Percentiles rank a stretch among this genome's conserved stretches.
phyloP scores from a whole-genome alignment of 2,797 vertebrate genomes.

The Acrocephalus scirpaceus region DNA sequence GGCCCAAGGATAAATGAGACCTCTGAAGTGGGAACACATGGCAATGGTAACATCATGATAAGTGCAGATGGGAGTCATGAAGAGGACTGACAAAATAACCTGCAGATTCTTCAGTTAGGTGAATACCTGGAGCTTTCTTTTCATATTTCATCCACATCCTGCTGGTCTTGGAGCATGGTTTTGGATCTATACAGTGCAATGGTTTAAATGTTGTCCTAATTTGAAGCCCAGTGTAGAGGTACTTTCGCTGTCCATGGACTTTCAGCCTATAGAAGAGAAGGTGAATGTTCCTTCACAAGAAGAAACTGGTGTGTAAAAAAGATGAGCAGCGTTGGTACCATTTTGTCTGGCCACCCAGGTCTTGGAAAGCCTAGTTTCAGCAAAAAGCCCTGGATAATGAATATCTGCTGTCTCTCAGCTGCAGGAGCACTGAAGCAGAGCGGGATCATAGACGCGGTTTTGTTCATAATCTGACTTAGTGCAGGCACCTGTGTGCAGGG shows the following conservation, averaged over 20 bases:
- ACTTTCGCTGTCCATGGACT: neutral
- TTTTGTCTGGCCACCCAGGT: neutral
- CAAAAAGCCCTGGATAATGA: neutral
- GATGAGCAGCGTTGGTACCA: neutral
- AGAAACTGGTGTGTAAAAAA: neutral
- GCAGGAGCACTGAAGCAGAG: neutral
- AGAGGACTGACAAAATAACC: neutral
- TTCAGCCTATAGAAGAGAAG: neutral
- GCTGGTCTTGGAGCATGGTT: neutral
- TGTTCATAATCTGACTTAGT: neutral
- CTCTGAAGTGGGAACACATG: neutral
- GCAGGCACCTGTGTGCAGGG: neutral
- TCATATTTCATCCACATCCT: neutral
- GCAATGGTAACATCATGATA: neutral
- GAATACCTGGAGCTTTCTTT: neutral
- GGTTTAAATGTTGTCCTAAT: neutral
- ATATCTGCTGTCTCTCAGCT: neutral
- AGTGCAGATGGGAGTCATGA: accelerated
- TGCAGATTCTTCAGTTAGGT: neutral
- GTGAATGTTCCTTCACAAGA: neutral
- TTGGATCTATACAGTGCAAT: neutral
- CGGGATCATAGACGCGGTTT: neutral
- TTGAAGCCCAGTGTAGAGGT: neutral
- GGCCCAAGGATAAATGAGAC: neutral
- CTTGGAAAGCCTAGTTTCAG: neutral